Evolutionary conservation across 35 echinoderm and acorn worm species (phyloP), one percentile per base, ranked within the genome.

Genomic region (Patiria miniata): DNA sequence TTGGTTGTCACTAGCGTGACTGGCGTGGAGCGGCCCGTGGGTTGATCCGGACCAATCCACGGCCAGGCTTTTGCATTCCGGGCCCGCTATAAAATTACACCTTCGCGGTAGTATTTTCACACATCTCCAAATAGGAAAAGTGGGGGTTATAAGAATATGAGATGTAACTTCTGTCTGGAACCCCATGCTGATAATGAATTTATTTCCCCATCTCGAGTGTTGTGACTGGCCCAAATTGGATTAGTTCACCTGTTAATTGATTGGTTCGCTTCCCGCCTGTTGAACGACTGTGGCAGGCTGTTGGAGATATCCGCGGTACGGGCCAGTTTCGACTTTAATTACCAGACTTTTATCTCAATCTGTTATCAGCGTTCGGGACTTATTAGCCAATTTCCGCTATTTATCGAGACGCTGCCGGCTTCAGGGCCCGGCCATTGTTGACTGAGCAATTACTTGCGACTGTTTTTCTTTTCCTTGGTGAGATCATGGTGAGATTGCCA

Each of bases 301-400:
- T 14, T 60, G 1, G 65, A 73, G 65, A 47, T 47, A 47, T 47
- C 42, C 42, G 42, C 12, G 42, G 42, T 47, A 6, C 42, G 12
- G 65, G 65, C 65, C 65, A 34, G 26, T 47, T 47, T 73, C 65
- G 23, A 23, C 14, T 73, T 73, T 73, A 73, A 73, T 73, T 73
- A 73, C 65, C 65, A 21, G 26, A 34, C 2, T 26, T 73, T 73
- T 32, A 73, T 73, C 65, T 73, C 65, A 34, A 73, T 73, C 65
- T 73, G 65, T 73, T 73, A 73, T 73, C 65, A 73, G 29, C 26
- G 65, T 30, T 26, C 14, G 65, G 29, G 28, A 30, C 65, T 32
- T 26, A 73, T 73, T 73, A 73, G 26, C 65, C n/a, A 73, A 73
- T 73, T 73, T 73, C 65, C 65, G 22, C 65, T 30, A 73, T 73